These are phyloP conservation scores for Enteromius treurensis DNA, from an alignment of 2,797 vertebrate genomes.

Conservation along the genomic window DNA sequence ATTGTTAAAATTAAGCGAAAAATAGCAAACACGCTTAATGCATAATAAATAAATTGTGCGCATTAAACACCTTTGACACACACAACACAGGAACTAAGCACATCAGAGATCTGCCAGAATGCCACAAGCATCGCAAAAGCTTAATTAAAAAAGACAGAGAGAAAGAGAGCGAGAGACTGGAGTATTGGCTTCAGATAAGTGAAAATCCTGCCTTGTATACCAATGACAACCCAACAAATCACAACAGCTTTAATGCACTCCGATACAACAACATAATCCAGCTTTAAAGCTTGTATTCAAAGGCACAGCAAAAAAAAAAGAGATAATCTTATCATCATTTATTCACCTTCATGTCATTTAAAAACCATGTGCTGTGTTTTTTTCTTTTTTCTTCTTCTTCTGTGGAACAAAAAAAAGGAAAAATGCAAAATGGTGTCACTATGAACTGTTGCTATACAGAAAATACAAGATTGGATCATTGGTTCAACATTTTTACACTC, in stretches of 20 bases:
- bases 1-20: not conserved
- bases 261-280: not conserved
- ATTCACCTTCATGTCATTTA: not conserved
- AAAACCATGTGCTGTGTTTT: not conserved
- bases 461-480: not conserved
- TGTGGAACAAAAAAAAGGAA: not conserved
- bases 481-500: not conserved
- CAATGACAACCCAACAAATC: slow-evolving; percentile 19
- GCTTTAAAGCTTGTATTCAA: not conserved
- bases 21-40: slow-evolving; percentile 48
- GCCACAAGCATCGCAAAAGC: not conserved
- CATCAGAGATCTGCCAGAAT: slow-evolving; percentile 15
- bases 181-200: slow-evolving; percentile 28
- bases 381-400: not conserved
- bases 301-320: not conserved
- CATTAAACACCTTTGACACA: slow-evolving; percentile 14
- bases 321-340: not conserved
- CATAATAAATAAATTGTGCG: not conserved
- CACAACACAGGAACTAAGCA: slow-evolving; percentile 8
- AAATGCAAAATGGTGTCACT: not conserved
- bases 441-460: not conserved
- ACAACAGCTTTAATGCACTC: slow-evolving; percentile 1
- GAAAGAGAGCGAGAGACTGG: not conserved
- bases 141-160: slow-evolving; percentile 22
- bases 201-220: slow-evolving; percentile 34